phyloP scores from a whole-genome alignment of 2,888 invertebrate species.

The Drosophila nr. perissopoda region DNA sequence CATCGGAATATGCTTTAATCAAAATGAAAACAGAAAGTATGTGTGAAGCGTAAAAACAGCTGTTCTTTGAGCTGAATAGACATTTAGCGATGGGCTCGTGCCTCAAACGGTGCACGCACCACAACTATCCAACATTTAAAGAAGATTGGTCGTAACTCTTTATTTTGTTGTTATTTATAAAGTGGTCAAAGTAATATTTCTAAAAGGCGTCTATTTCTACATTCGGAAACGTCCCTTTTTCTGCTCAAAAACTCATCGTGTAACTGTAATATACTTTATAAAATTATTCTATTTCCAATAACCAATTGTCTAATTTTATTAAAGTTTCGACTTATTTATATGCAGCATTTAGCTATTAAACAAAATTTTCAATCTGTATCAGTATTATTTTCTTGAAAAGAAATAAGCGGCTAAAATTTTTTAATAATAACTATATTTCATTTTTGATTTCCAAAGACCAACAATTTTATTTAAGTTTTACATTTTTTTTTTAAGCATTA shows the following conservation, averaged over 20 bases:
- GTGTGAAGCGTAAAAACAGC: constrained; percentile 69
- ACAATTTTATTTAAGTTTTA: neutral
- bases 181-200: neutral
- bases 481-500: too few species aligned
- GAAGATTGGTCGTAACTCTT: neutral
- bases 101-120: constrained; percentile 5
- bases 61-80: constrained; percentile 53
- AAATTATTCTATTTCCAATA: neutral
- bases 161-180: neutral
- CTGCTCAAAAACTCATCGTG: too few species aligned
- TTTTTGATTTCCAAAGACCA: too few species aligned
- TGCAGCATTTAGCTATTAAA: neutral
- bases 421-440: too few species aligned
- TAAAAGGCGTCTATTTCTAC: neutral
- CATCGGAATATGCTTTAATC: constrained; percentile 75
- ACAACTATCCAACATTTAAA: neutral
- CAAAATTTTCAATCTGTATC: neutral
- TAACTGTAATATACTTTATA: neutral
- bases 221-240: neutral
- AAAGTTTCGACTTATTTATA: neutral
- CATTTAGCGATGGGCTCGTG: constrained; percentile 50
- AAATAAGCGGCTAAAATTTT: too few species aligned
- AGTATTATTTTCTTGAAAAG: neutral
- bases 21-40: constrained; percentile 77
- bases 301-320: neutral